These are phyloP conservation scores for Sebastes diploproa DNA, from an alignment of 2,797 vertebrate species.

Conservation along the genomic window DNA sequence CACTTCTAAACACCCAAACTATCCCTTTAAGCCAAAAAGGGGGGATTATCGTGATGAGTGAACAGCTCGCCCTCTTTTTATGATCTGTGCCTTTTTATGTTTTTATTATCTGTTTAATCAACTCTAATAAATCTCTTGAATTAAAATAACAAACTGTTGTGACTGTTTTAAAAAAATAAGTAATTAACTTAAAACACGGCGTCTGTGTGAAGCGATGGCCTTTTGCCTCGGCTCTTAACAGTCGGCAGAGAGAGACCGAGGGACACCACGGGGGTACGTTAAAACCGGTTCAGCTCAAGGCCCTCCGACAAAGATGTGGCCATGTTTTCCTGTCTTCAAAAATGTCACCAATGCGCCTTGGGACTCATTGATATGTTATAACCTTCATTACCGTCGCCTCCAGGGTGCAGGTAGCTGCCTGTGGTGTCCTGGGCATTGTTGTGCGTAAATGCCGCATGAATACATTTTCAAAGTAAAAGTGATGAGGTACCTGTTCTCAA, in stretches of 20 bases:
- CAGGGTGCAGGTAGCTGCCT: constrained; percentile 49
- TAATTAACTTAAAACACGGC: neutral
- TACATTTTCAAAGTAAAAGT: constrained; percentile 52
- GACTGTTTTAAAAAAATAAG: neutral
- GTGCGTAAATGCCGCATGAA: constrained; percentile 60
- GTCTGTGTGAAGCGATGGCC: neutral
- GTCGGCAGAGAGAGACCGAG: neutral
- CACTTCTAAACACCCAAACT: too few relatives aligned
- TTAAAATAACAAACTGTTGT: neutral
- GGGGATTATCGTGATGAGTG: neutral
- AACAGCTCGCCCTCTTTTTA: neutral
- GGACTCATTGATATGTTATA: constrained; percentile 61
- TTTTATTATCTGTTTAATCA: constrained; percentile 3
- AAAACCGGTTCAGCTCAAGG: constrained; percentile 58
- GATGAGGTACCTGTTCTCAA: constrained; percentile 41
- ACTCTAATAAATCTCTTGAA: constrained; percentile 14
- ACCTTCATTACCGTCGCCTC: constrained; percentile 57
- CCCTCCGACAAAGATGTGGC: constrained; percentile 32
- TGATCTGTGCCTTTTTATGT: neutral
- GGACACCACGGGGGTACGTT: constrained; percentile 39
- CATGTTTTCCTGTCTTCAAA: constrained; percentile 56
- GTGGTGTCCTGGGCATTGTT: constrained; percentile 53
- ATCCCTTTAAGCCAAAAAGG: neutral
- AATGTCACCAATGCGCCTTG: constrained; percentile 69
- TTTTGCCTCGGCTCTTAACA: constrained; percentile 3